Percentiles rank a stretch among this genome's conserved stretches.
Evolutionary conservation across 2,113 vertebrate genomes (phyloP).

Genomic region (Elephantulus edwardii): DNA sequence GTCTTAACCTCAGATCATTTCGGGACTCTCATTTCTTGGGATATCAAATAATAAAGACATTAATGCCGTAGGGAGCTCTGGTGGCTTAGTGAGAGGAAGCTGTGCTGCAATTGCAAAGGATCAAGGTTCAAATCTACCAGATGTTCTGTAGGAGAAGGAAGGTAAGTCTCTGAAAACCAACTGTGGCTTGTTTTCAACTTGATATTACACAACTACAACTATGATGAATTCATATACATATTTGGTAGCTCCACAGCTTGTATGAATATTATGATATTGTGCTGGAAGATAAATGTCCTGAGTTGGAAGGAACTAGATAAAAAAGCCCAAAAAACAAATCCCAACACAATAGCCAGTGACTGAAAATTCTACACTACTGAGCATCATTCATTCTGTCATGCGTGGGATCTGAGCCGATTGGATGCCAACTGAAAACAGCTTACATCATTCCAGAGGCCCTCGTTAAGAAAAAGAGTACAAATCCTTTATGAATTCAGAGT

Average conservation of each 20-base stretch:
- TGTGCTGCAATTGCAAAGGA: too few species aligned
- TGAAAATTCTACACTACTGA: background rate
- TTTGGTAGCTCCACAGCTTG: background rate
- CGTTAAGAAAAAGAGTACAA: background rate
- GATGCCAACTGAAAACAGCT: background rate
- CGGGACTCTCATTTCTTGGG: background rate
- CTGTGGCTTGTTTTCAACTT: too few species aligned
- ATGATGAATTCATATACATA: background rate
- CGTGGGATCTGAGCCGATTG: background rate
- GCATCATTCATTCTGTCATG: background rate
- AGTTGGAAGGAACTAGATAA: background rate
- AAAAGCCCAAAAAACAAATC: background rate
- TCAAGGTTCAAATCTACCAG: too few species aligned
- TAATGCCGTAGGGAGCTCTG: too few species aligned
- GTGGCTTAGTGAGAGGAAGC: too few species aligned
- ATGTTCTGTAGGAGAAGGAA: too few species aligned
- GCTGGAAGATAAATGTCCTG: background rate
- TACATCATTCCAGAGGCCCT: background rate
- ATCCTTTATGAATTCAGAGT: background rate
- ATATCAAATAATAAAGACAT: background rate
- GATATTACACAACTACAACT: too few species aligned
- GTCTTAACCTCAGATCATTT: background rate
- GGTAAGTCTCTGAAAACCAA: too few species aligned
- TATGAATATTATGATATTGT: background rate
- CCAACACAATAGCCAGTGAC: rapidly evolving